Percentiles rank a stretch among this genome's conserved stretches.
Conservation (phyloP, 2,888 invertebrate species). For the Leptarthrus brevirostris region DNA sequence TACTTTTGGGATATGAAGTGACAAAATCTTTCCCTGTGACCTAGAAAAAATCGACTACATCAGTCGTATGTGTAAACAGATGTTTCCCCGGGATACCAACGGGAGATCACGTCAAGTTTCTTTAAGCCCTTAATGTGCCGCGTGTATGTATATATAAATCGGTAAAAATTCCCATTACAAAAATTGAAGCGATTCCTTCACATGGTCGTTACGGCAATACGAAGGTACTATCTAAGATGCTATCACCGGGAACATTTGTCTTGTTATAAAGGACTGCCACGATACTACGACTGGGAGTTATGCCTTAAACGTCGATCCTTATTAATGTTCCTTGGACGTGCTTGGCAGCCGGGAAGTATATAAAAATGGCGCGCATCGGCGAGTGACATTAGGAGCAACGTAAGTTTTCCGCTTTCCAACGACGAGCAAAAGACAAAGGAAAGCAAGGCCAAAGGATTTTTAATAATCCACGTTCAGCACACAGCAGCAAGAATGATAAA, state of each 20-base stretch:
- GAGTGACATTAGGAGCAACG: slow-evolving; percentile 33
- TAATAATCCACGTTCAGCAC: slow-evolving; percentile 50
- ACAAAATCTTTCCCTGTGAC: no score
- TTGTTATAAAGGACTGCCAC: slow-evolving; percentile 41
- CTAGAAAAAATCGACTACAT: no score
- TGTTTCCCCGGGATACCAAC: no score
- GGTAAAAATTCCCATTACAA: slow-evolving; percentile 44
- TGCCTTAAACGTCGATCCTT: slow-evolving; percentile 48
- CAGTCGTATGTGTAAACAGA: no score
- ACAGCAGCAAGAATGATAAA: slow-evolving; percentile 51
- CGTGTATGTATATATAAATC: slow-evolving; percentile 38
- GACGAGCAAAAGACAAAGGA: slow-evolving; percentile 15
- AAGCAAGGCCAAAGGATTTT: slow-evolving; percentile 47
- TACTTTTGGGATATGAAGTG: no score
- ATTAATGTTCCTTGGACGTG: slow-evolving; percentile 48
- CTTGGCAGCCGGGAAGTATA: slow-evolving; percentile 18
- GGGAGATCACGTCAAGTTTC: not conserved
- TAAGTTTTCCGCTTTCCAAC: not conserved
- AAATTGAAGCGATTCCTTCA: slow-evolving; percentile 39
- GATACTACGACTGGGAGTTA: slow-evolving; percentile 26
- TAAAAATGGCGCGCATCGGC: slow-evolving; percentile 37
- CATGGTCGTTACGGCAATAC: slow-evolving; percentile 39
- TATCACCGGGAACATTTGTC: slow-evolving; percentile 44
- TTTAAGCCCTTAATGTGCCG: slow-evolving; percentile 6
- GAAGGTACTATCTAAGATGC: slow-evolving; percentile 24